Evolutionary conservation across 2,113 vertebrate species (phyloP).

Genomic region (Tricholaema leucomelas): DNA sequence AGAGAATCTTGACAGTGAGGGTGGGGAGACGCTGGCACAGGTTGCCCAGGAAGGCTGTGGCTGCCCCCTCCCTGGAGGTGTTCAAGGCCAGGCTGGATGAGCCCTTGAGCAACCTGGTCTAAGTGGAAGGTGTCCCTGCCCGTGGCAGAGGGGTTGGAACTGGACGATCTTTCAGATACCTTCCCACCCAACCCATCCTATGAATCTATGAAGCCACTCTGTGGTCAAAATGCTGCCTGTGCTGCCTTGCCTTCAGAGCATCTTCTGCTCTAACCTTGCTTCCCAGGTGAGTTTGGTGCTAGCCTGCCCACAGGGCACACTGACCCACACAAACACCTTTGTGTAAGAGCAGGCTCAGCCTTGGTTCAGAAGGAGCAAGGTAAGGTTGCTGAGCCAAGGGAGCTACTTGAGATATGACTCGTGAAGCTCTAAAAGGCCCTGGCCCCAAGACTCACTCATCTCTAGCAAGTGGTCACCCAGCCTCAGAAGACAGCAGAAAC

Average conservation of each 20-base stretch:
- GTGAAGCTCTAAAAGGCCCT: not conserved
- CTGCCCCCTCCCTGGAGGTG: not conserved
- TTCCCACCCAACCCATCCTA: too few species aligned
- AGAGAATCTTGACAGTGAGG: too few species aligned
- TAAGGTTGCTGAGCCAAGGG: not conserved
- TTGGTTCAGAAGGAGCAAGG: not conserved
- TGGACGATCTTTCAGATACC: too few species aligned
- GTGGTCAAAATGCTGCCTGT: not conserved
- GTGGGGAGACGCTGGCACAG: too few species aligned
- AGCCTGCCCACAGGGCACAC: accelerated
- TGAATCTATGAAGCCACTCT: not conserved
- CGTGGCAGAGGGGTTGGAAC: too few species aligned
- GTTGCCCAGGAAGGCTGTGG: too few species aligned
- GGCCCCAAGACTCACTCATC: not conserved
- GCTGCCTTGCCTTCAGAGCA: not conserved
- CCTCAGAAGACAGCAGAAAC: not conserved
- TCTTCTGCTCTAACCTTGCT: not conserved
- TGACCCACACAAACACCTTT: not conserved
- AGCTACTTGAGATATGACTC: not conserved
- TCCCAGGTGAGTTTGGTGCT: not conserved
- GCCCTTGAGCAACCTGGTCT: too few species aligned
- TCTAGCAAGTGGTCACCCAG: not conserved
- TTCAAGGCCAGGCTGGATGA: too few species aligned
- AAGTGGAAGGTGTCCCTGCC: too few species aligned
- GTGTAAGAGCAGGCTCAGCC: not conserved